These are phyloP conservation scores for Parasteatoda lunata DNA, from an alignment of 2,888 invertebrate genomes.

Conservation along the genomic window DNA sequence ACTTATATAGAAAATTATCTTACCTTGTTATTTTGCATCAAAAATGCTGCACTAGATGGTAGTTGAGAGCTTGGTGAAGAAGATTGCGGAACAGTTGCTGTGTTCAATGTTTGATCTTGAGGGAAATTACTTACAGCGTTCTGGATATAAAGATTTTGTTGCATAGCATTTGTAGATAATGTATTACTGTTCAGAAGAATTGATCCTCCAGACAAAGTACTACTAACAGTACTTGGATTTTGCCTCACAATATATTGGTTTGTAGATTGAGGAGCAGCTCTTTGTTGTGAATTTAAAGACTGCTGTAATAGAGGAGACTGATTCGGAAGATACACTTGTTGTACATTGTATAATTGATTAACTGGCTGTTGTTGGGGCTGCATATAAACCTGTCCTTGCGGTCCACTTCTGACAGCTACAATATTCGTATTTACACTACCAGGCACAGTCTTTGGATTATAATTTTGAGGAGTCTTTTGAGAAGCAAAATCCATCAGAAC, in stretches of 20 bases:
- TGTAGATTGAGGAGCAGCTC: neutral
- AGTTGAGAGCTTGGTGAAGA: slow-evolving; percentile 12
- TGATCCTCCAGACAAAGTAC: slow-evolving; percentile 5
- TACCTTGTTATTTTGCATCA: slow-evolving; percentile 42
- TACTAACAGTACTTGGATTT: neutral
- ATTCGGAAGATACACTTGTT: slow-evolving; percentile 16
- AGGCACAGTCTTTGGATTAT: neutral
- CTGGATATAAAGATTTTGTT: neutral
- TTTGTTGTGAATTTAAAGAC: neutral
- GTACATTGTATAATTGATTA: slow-evolving; percentile 21
- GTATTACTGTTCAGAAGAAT: slow-evolving; percentile 30
- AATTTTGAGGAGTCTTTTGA: neutral
- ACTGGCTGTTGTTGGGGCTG: neutral
- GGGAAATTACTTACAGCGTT: neutral
- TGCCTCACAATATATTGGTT: slow-evolving; percentile 19
- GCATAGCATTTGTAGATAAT: neutral
- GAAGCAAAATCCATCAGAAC: slow-evolving; percentile 7
- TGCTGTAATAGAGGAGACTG: neutral
- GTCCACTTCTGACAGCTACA: neutral
- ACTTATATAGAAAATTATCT: neutral
- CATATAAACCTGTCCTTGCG: neutral
- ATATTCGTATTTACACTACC: neutral
- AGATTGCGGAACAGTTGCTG: neutral
- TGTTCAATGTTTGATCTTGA: slow-evolving; percentile 26
- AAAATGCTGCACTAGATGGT: slow-evolving; percentile 4